phyloP scores from a whole-genome alignment of 2,797 vertebrate species.

The Dicrostonyx torquatus region DNA sequence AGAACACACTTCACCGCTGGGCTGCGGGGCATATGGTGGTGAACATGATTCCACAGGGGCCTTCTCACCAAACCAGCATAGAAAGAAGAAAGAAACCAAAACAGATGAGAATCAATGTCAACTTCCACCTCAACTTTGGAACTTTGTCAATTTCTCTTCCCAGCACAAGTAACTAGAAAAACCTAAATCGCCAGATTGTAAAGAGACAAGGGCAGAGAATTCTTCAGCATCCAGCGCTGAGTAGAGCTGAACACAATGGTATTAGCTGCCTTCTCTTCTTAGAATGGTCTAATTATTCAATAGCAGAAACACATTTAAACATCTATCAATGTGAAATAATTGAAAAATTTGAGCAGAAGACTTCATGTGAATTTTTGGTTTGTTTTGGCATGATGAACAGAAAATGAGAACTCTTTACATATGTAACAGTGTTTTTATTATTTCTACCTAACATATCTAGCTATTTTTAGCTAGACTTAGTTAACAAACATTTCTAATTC shows the following conservation, averaged over 20 bases:
- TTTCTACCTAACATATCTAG: background rate
- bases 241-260: background rate
- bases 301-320: background rate
- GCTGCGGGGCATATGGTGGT: fast-evolving
- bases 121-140: background rate
- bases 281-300: background rate
- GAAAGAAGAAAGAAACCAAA: background rate
- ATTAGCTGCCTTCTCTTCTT: background rate
- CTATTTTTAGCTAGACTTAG: background rate
- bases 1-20: background rate
- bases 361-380: background rate
- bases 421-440: background rate
- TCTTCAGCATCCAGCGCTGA: background rate
- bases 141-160: too few relatives aligned
- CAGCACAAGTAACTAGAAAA: background rate
- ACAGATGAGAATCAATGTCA: background rate
- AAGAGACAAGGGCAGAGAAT: background rate
- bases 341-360: background rate
- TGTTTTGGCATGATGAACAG: background rate
- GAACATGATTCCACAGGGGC: background rate
- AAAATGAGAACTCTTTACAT: background rate
- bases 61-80: background rate
- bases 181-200: background rate
- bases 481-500: background rate
- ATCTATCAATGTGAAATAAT: background rate